A percentile compares a stretch with the other conserved stretches of the same genome.
Conservation (phyloP, 2,888 invertebrate genomes). For the Dasypolia templi region DNA sequence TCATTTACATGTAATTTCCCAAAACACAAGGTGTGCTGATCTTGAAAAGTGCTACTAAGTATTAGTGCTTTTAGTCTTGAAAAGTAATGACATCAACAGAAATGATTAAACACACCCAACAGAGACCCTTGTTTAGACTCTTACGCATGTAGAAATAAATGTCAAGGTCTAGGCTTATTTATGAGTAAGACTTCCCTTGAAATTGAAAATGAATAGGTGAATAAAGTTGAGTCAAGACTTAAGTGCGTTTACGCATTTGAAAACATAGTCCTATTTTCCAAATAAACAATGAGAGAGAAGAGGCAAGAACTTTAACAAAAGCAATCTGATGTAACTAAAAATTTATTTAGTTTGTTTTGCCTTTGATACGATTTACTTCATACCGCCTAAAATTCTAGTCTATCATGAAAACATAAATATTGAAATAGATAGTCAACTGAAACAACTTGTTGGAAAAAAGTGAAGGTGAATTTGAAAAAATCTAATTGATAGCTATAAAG, state of each 20-base stretch:
- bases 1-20: neutral
- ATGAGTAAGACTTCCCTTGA: constrained; percentile 59
- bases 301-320: neutral
- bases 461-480: constrained; percentile 2
- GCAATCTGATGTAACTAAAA: neutral
- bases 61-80: constrained; percentile 17
- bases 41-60: constrained; percentile 5
- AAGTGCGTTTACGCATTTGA: neutral
- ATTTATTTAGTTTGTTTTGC: neutral
- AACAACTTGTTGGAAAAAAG: neutral
- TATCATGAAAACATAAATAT: constrained; percentile 3
- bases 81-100: constrained; percentile 32
- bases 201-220: constrained; percentile 39
- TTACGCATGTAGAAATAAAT: constrained; percentile 54
- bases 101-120: constrained; percentile 39
- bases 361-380: neutral
- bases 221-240: constrained; percentile 8
- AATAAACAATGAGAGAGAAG: neutral
- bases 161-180: constrained; percentile 52
- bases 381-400: neutral
- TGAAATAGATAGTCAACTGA: neutral
- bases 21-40: neutral
- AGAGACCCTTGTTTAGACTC: constrained; percentile 40
- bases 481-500: constrained; percentile 16
- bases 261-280: constrained; percentile 1